These are phyloP conservation scores for Eidolon dupreanum DNA, from an alignment of 2,797 vertebrate species.

Conservation along the genomic window DNA sequence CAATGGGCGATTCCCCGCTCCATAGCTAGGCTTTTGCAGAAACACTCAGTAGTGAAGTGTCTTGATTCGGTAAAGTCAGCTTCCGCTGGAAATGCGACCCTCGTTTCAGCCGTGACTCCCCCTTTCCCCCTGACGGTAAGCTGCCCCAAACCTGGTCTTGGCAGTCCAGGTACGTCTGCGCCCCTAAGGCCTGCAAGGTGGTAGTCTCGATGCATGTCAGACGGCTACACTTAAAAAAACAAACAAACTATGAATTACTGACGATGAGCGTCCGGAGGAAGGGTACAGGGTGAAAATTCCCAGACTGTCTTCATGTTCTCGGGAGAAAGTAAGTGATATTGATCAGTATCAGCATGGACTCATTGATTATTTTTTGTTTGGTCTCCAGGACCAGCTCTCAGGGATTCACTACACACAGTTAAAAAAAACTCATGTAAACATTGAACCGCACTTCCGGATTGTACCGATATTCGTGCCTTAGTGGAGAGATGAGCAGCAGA, in stretches of 20 bases:
- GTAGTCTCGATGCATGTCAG: not conserved
- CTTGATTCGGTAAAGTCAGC: not conserved
- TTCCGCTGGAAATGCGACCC: not conserved
- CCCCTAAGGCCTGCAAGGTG: not conserved
- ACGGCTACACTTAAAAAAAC: not conserved
- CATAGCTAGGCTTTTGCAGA: not conserved
- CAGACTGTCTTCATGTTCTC: fast-evolving
- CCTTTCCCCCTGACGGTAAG: not conserved
- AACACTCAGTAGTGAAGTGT: not conserved
- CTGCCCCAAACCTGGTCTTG: not conserved
- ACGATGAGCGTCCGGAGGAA: not conserved
- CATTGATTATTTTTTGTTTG: fast-evolving
- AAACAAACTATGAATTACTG: not conserved
- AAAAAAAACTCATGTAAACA: not conserved
- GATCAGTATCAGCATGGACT: not conserved
- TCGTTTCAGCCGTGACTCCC: fast-evolving
- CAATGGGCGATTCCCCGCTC: not conserved
- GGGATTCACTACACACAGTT: not conserved
- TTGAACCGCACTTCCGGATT: not conserved
- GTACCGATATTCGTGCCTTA: fast-evolving
- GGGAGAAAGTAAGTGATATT: not conserved
- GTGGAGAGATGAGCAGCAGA: fast-evolving
- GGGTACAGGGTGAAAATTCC: fast-evolving
- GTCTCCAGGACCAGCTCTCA: not conserved
- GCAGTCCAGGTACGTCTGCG: not conserved